A percentile compares a stretch with the other conserved stretches of the same genome.
These are phyloP conservation scores for Leucoma salicis DNA, from an alignment of 2,888 invertebrate genomes.

Conservation along the genomic window DNA sequence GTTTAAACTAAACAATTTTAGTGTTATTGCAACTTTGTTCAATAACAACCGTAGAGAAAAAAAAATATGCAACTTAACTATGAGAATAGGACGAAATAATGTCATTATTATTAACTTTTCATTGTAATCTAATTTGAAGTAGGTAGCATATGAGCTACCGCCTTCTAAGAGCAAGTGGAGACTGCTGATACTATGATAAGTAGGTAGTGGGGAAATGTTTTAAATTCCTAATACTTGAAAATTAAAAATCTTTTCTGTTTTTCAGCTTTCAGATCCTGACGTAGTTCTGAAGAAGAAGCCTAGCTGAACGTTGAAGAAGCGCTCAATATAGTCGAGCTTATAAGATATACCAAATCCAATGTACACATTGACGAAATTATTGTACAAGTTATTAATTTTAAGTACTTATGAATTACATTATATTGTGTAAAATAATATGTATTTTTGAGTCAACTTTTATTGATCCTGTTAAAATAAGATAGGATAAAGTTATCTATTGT, in stretches of 20 bases:
- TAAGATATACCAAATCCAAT: constrained; percentile 3
- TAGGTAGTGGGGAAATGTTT: too few relatives aligned
- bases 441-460: too few relatives aligned
- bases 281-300: constrained; percentile 3
- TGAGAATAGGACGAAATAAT: too few relatives aligned
- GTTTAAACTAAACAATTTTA: neutral
- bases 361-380: neutral
- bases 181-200: too few relatives aligned
- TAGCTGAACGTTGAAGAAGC: neutral
- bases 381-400: constrained; percentile 3
- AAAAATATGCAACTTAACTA: neutral
- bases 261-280: constrained; percentile 2
- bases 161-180: too few relatives aligned
- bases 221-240: too few relatives aligned
- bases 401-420: neutral
- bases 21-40: neutral
- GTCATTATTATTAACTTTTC: too few relatives aligned
- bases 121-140: too few relatives aligned
- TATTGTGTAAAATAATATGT: too few relatives aligned
- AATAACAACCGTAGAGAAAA: neutral
- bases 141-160: too few relatives aligned
- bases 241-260: neutral
- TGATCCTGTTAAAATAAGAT: too few relatives aligned
- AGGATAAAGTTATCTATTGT: too few relatives aligned
- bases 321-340: neutral